Conservation (phyloP, 2,797 vertebrate genomes). For the Crypturellus tataupa region DNA sequence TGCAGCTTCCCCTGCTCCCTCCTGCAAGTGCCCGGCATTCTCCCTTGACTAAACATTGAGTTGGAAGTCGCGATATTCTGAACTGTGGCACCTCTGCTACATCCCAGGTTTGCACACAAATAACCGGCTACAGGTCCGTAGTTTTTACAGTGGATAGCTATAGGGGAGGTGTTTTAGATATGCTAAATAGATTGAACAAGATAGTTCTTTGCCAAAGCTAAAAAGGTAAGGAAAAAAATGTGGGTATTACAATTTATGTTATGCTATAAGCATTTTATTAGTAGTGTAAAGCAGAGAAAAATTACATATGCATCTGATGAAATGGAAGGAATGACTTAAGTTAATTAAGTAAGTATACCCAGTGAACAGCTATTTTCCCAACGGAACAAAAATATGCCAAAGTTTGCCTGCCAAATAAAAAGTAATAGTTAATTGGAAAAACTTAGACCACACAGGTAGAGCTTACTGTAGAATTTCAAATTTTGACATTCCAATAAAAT, state of each 20-base stretch:
- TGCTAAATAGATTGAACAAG: not conserved
- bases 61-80: not conserved
- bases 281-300: not conserved
- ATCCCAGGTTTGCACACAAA: not conserved
- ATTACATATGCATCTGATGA: not conserved
- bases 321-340: not conserved
- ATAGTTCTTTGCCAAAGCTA: not conserved
- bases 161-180: not conserved
- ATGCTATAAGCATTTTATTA: not conserved
- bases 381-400: not conserved
- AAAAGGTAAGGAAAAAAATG: not conserved
- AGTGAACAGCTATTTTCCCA: not conserved
- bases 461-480: not conserved
- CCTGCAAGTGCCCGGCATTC: not conserved
- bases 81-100: not conserved
- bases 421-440: not conserved
- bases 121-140: not conserved
- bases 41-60: not conserved
- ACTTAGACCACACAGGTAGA: not conserved
- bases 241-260: not conserved
- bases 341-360: not conserved
- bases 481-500: not conserved
- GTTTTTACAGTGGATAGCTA: not conserved
- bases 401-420: not conserved
- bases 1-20: not conserved